phyloP scores from a whole-genome alignment of 2,797 vertebrate genomes.

The Ctenopoma multispine region DNA sequence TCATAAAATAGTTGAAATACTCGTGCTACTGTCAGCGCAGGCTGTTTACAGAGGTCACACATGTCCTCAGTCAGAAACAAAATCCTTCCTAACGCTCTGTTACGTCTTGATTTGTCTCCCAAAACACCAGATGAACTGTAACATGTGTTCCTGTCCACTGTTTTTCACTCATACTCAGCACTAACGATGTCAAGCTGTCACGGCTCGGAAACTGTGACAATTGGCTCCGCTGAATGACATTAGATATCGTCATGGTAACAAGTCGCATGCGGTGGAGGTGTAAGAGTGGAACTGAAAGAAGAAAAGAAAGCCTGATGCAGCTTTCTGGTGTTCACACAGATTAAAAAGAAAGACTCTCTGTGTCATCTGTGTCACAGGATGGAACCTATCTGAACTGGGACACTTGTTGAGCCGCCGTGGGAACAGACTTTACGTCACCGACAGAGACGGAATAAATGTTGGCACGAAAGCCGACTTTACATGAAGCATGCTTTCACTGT shows the following conservation, averaged over 20 bases:
- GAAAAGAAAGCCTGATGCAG: neutral
- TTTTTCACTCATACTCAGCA: neutral
- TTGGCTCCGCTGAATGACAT: constrained; percentile 21
- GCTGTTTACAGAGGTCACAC: too few species aligned
- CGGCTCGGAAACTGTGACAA: neutral
- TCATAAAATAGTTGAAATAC: too few species aligned
- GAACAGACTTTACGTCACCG: neutral
- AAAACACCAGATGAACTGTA: neutral
- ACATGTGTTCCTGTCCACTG: neutral
- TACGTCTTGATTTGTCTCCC: neutral
- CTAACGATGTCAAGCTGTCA: neutral
- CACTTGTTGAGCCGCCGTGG: neutral
- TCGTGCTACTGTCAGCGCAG: too few species aligned
- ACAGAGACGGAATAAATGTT: too few species aligned
- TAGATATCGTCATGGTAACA: constrained; percentile 38
- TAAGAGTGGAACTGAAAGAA: too few species aligned
- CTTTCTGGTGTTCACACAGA: neutral
- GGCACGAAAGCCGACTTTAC: neutral
- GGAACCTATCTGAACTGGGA: neutral
- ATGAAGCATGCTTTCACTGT: too few species aligned
- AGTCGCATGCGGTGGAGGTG: constrained; percentile 12
- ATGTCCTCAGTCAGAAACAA: too few species aligned
- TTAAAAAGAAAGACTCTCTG: neutral
- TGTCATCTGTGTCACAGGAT: too few species aligned
- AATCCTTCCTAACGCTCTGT: too few species aligned